These are phyloP conservation scores for Leucophora obtusa DNA, from an alignment of 2,888 invertebrate genomes.

Conservation along the genomic window DNA sequence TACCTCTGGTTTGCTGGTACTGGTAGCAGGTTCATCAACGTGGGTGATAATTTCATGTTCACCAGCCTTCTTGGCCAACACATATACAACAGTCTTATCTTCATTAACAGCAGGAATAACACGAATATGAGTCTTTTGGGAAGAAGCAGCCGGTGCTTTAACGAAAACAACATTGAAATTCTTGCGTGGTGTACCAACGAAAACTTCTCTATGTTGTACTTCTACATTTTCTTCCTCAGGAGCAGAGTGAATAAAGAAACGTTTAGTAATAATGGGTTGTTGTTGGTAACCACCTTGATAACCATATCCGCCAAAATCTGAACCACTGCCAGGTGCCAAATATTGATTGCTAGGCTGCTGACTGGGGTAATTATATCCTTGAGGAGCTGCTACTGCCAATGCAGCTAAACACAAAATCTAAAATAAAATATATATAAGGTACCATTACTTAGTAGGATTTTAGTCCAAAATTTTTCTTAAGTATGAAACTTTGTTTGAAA, in stretches of 20 bases:
- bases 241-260: slow-evolving; percentile 67
- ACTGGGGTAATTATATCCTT: slow-evolving; percentile 64
- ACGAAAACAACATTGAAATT: slow-evolving; percentile 69
- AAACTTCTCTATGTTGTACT: slow-evolving; percentile 55
- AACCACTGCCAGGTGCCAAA: slow-evolving; percentile 33
- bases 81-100: slow-evolving; percentile 69
- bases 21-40: slow-evolving; percentile 61
- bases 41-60: slow-evolving; percentile 64
- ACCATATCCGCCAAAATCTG: slow-evolving; percentile 20
- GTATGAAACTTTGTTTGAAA: too few species aligned
- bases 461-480: too few species aligned
- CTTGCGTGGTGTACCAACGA: slow-evolving; percentile 65
- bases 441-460: too few species aligned
- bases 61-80: slow-evolving; percentile 67
- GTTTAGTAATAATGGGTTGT: slow-evolving; percentile 61
- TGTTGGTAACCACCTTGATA: slow-evolving; percentile 28
- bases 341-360: slow-evolving; percentile 44
- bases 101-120: slow-evolving; percentile 67
- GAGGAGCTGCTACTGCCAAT: slow-evolving; percentile 61
- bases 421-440: slow-evolving; percentile 12
- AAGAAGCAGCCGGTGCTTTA: slow-evolving; percentile 62
- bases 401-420: slow-evolving; percentile 64
- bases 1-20: slow-evolving; percentile 67
- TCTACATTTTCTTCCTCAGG: slow-evolving; percentile 67
- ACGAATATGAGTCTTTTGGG: slow-evolving; percentile 58